Evolutionary conservation across 64 coral and sea anemone species (phyloP), one percentile per base, ranked within the genome.

Genomic region (Montipora sp.): DNA sequence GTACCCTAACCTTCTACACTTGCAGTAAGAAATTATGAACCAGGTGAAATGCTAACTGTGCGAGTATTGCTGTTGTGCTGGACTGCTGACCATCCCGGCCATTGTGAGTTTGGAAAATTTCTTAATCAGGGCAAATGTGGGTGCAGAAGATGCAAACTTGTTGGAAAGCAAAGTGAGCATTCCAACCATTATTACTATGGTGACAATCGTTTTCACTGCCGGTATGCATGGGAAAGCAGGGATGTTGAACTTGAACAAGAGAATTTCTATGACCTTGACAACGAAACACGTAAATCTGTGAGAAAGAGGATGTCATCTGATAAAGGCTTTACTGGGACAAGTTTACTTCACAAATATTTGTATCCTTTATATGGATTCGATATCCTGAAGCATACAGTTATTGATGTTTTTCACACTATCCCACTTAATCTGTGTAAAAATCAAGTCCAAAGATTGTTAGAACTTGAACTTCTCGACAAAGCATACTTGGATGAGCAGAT

Each of bases 121-220:
- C 60, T 94, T 4, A 94, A 93, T 23, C 92, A 93, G 23, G 92
- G 92, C 7, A 93, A 89, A 75, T 93, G 92, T 93, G 84, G 11
- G 59, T 93, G 85, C 51, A 11, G 92, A 5, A 46, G 92, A 11
- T 93, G 92, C 19, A 88, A 82, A 79, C 19, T 90, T 5, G 15
- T 66, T 11, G 88, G 88, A 3, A 18, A 90, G 36, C 88, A 90
- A 5, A 3, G 51, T 22, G 75, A 65, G 48, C 4, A 93, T 24
- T 71, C 12, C 44, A 93, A 18, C 61, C 91, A 93, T 47, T 80
- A 47, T 80, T 93, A 93, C 66, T 93, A 93, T 93, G 91, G 91
- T 9, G 10, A 93, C 5, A 93, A 93, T 47, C 83, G 91, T 2
- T 93, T 58, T 21, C 91, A 87, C 20, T 87, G 22, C 63, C 10